Base-by-base conservation (phyloP, 2,797 vertebrate species). In the Micrastur ruficollis region DNA sequence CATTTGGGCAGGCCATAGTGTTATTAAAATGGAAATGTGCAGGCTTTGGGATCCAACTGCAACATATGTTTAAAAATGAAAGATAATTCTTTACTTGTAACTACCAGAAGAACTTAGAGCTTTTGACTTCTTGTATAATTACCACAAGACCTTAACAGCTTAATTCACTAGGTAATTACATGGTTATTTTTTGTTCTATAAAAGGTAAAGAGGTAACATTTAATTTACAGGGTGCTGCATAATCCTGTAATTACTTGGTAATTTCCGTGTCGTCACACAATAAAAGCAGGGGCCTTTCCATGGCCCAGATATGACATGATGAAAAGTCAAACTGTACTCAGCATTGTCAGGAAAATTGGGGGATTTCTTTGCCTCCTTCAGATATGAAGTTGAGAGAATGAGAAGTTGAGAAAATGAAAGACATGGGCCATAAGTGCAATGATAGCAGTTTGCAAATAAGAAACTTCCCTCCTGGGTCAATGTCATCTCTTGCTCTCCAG, bases 111-210 rank as follows among this genome's bases (percentile, higher is more conserved):
- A 98, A 97, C 95, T 91, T 86, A 46, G 89, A 95, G 96, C 97
- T 98, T 98, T 98, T 97, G 97, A 97, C 97, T 98, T 96, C 75
- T 58, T 32, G 46, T 81, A 88, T 98, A 98, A 98, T 98, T 98
- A 97, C 95, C 89, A 62, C 25, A 88, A 97, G 97, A 98, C 97
- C 97, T 97, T 95, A 90, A 96, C 90, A 96, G 97, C 97, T 97
- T 97, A 97, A 98, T 98, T 98, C 96, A 97, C 97, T 94, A 95
- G 92, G 97, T 98, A 98, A 98, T 98, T 98, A 98, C 97, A 98
- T 46, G 88, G 96, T 96, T 95, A 93, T 96, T 97, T 97, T 97
- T 95, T 96, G 89, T 97, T 97, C 97, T 97, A 92, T 96, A 96
- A 96, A 97, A 98, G 96, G 98, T 97, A 98, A 97, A 98, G 96